Evolutionary conservation across 2,113 vertebrate genomes (phyloP).

Genomic region (Atlantisia rogersi): DNA sequence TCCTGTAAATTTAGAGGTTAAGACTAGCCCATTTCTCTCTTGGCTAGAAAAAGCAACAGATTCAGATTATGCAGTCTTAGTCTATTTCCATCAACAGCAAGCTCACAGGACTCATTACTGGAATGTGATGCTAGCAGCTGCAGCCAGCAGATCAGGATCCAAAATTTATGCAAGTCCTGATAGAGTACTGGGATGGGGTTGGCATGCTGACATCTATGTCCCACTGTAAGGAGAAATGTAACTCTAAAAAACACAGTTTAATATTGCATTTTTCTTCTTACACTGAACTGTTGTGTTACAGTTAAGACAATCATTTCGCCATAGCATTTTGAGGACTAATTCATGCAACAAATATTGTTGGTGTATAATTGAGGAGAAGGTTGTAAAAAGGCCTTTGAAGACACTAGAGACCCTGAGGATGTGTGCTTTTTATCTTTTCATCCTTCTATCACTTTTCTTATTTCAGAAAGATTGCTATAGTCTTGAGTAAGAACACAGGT

Average conservation of each 20-base stretch:
- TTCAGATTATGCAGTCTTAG: neutral
- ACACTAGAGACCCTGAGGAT: constrained; percentile 22
- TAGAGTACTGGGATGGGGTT: neutral
- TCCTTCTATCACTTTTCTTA: neutral
- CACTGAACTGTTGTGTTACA: neutral
- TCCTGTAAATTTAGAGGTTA: neutral
- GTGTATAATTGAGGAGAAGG: constrained; percentile 11
- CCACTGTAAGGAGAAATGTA: neutral
- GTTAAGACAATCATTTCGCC: constrained; percentile 17
- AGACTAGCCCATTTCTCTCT: neutral
- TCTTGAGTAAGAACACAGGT: neutral
- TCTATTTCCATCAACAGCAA: neutral
- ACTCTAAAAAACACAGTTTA: neutral
- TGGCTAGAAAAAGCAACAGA: neutral
- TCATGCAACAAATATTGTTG: constrained; percentile 30
- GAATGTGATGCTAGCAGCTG: neutral
- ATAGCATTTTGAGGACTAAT: constrained; percentile 28
- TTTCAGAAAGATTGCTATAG: neutral
- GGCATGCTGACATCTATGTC: neutral
- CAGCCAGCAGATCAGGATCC: neutral
- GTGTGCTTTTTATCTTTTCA: neutral
- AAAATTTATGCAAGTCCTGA: neutral
- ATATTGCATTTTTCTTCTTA: neutral
- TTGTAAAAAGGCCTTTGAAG: constrained; percentile 35
- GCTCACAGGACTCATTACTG: neutral